These are phyloP conservation scores for Agriopis aurantiaria DNA, from an alignment of 2,888 invertebrate species.

Conservation along the genomic window DNA sequence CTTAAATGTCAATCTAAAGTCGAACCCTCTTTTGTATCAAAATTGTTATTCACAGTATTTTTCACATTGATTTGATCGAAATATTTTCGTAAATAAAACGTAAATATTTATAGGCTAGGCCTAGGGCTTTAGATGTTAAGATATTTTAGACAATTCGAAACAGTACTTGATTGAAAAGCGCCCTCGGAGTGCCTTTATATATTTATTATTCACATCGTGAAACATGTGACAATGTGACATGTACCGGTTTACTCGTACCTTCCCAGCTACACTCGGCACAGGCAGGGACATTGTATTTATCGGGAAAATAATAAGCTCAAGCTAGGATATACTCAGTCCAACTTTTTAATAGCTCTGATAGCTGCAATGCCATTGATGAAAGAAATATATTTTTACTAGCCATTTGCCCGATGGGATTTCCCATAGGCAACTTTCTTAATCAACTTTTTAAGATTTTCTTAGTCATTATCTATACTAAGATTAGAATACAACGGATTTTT, in stretches of 20 bases:
- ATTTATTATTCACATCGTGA: conserved; percentile 29
- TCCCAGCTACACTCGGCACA: conserved; percentile 1
- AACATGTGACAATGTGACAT: conserved; percentile 19
- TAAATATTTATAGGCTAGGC: no score
- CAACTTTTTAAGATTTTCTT: no score
- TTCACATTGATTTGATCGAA: neutral
- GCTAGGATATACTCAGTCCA: neutral
- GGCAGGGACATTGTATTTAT: conserved; percentile 1
- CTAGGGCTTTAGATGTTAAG: neutral
- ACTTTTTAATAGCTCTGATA: no score
- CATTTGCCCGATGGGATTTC: no score
- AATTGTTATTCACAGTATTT: neutral
- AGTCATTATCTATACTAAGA: no score
- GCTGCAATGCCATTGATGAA: no score
- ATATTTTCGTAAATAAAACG: no score
- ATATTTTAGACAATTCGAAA: conserved; percentile 2
- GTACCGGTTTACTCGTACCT: conserved; percentile 4
- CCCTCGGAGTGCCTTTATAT: neutral
- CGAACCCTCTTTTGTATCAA: neutral
- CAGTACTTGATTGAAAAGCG: conserved; percentile 10
- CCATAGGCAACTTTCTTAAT: no score
- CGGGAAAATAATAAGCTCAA: conserved; percentile 1
- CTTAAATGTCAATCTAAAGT: conserved; percentile 7
- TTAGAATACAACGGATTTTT: no score
- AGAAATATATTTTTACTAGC: no score